Base-by-base conservation (phyloP, 2,888 invertebrate species). In the Erebia aethiops region DNA sequence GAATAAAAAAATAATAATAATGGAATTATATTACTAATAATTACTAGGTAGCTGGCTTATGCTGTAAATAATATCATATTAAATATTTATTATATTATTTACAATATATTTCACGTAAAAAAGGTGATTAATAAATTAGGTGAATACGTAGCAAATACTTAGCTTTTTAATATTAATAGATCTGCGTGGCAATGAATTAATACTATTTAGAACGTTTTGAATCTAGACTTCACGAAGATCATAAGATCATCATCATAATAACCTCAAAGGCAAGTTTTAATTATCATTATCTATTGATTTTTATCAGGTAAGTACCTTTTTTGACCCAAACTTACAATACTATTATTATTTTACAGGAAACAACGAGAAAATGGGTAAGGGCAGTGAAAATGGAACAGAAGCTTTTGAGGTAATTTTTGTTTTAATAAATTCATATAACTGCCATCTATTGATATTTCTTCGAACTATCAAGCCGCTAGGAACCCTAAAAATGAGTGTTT, bases 181-280 rank as follows among this genome's bases (percentile, higher is more conserved):
- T 61, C 7, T 13, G 18, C 7, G 18, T 61, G 21, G 21, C 61
- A 61, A 46, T 61, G 46, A 61, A 61, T 18, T 18, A 5, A 46
- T 18, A 56, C 2, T 46, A 46, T 13, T 46, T 61, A 13, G 16
- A 4, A 46, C 43, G 61, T 61, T 21, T 14, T 21, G 11, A 62
- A 49, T 62, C 62, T 49, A 62, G 62, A 62, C 49, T 62, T 62
- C 9, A 49, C 49, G 62, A 49, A 43, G 11, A 16, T 9, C 10
- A 11, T 21, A n/a, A n/a, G 11, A 10, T 9, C 1, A 9, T 10
- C 10, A 18, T 35, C 5, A 7, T 35, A 35, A 5, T 35, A 7
- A 57, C 35, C 21, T 57, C 18, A 10, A 35, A 56, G 8, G 3
- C 9, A 18, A 56, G 16, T 0, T 16, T 21, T 21, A 21, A 1